Conservation (phyloP, 2,888 invertebrate species). For the Andrena chrysosceles region DNA sequence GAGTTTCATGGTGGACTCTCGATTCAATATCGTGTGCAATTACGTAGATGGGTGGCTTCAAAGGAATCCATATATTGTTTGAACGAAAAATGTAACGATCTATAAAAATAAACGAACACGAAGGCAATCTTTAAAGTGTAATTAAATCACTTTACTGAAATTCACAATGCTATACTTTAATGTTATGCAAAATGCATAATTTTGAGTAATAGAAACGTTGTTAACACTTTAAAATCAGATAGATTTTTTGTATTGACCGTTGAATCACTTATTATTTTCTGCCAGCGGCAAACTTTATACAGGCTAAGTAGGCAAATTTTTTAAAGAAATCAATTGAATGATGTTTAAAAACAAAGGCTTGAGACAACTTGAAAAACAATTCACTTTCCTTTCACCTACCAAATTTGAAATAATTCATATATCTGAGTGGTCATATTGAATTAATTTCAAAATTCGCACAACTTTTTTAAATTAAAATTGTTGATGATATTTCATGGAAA, state of each 20-base stretch:
- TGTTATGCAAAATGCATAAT: background rate
- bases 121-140: background rate
- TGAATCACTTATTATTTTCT: background rate
- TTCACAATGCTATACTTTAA: background rate
- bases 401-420: no score
- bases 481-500: no score
- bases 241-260: background rate
- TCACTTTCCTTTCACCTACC: no score
- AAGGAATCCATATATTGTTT: slow-evolving; percentile 19
- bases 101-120: background rate
- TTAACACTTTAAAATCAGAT: background rate
- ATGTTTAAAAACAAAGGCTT: no score
- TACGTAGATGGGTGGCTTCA: slow-evolving; percentile 37
- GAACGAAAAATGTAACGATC: slow-evolving; percentile 25
- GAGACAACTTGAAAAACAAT: background rate
- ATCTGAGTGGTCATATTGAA: no score
- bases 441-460: no score
- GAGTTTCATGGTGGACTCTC: slow-evolving; percentile 47
- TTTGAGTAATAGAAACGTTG: background rate
- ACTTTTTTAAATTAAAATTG: no score
- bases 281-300: no score
- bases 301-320: no score
- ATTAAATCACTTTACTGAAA: background rate
- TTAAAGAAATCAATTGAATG: no score
- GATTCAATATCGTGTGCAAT: slow-evolving; percentile 51